Evolutionary conservation across 2,888 invertebrate genomes (phyloP).

Genomic region (Drosophila mimetica): DNA sequence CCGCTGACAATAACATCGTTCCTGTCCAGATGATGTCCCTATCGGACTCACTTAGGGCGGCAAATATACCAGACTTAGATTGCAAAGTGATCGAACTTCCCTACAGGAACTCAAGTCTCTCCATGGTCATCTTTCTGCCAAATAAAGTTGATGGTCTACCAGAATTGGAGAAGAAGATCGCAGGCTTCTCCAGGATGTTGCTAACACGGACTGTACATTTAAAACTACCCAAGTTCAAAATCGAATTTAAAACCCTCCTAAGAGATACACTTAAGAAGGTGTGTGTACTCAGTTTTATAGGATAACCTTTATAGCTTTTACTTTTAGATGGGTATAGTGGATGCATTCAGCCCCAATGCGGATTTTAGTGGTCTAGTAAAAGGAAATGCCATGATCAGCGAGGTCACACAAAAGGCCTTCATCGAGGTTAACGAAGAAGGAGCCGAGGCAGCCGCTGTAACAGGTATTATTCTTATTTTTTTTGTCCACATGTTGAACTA

Average conservation of each 20-base stretch:
- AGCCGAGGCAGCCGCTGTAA: constrained; percentile 62
- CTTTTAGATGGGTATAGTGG: constrained; percentile 1
- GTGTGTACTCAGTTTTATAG: constrained; percentile 86
- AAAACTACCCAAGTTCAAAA: constrained; percentile 89
- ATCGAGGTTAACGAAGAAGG: constrained; percentile 94
- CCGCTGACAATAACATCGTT: neutral
- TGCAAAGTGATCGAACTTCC: constrained; percentile 5
- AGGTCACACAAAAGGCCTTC: constrained; percentile 92
- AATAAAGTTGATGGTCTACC: neutral
- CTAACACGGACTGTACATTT: constrained; percentile 78
- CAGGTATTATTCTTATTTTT: constrained; percentile 2
- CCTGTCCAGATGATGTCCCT: neutral
- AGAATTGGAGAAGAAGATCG: constrained; percentile 8
- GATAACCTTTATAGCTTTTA: constrained; percentile 84
- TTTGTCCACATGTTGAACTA: too few species aligned
- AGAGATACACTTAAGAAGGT: constrained; percentile 8
- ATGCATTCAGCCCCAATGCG: neutral
- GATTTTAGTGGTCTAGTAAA: neutral
- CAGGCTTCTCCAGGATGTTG: neutral
- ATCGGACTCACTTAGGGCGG: rapidly evolving
- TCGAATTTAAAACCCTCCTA: constrained; percentile 35
- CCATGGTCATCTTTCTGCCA: constrained; percentile 14
- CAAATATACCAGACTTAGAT: neutral
- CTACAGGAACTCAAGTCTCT: neutral
- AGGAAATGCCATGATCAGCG: constrained; percentile 84